phyloP scores from a whole-genome alignment of 2,797 vertebrate species.

The Neoniphon sammara region DNA sequence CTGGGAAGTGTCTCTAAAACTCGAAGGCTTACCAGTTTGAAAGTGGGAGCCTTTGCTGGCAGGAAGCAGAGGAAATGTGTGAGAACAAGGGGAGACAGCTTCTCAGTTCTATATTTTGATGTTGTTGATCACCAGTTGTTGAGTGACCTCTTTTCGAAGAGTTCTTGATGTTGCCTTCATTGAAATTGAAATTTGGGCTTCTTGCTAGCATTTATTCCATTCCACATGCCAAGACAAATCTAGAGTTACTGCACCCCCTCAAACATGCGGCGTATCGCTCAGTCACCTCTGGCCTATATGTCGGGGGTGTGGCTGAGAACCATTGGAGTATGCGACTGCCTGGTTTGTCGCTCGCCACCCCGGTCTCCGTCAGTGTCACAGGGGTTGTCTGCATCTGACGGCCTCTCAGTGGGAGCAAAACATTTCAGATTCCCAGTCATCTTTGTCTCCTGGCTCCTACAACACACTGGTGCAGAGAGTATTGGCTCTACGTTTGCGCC shows the following conservation, averaged over 20 bases:
- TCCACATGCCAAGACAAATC: conserved; percentile 30
- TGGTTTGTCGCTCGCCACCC: conserved; percentile 21
- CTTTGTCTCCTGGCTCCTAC: conserved; percentile 42
- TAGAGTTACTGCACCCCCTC: conserved; percentile 50
- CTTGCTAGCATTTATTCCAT: conserved; percentile 39
- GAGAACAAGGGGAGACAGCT: conserved; percentile 53
- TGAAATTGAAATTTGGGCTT: conserved; percentile 58
- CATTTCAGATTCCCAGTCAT: not conserved
- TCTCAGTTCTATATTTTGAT: conserved; percentile 59
- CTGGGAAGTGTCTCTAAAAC: conserved; percentile 72
- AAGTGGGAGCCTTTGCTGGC: conserved; percentile 66
- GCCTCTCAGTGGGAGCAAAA: conserved; percentile 31
- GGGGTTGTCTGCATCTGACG: conserved; percentile 3
- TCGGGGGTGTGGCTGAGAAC: conserved; percentile 50
- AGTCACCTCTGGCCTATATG: conserved; percentile 48
- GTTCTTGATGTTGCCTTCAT: conserved; percentile 77
- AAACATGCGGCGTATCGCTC: conserved; percentile 47
- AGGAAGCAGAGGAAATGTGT: conserved; percentile 69
- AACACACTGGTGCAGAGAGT: conserved; percentile 12
- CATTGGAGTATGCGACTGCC: conserved; percentile 20
- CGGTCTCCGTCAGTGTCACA: conserved; percentile 16
- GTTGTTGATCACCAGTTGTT: conserved; percentile 73
- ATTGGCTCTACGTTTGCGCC: conserved; percentile 40
- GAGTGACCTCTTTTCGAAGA: conserved; percentile 79
- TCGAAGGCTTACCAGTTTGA: conserved; percentile 72